Base-by-base conservation (phyloP, 2,797 vertebrate genomes). In the Euphonia xanthogaster region DNA sequence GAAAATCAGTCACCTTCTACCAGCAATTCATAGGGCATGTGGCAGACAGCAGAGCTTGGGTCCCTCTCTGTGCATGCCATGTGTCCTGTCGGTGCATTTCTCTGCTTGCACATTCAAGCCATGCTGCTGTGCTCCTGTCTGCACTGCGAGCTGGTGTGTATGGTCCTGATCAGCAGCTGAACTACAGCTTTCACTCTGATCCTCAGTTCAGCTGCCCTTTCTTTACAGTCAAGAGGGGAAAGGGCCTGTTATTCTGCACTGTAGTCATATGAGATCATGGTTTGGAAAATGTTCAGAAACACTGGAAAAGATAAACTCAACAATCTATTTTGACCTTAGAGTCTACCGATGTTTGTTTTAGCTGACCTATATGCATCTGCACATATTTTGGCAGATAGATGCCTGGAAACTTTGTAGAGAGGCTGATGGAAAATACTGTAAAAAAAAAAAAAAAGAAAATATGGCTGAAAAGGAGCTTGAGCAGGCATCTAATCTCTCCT, bases 241-340 rank as follows among this genome's bases (percentile, higher is more conserved):
- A 75, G 22, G 19, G 44, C 20, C 54, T 50, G 17, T 75, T 84
- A 60, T 78, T 84, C 60, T 70, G 5, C 67, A 54, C 55, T 53
- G 37, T 42, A 55, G 54, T 55, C 58, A 44, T n/a, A 88, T 71
- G 87, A 94, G 75, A 68, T 89, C 66, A 72, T 53, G 65, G 48
- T 82, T 78, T 94, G 73, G 80, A 90, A 93, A 73, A 75, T 33
- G 23, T 70, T 88, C 77, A 94, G 66, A 88, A 95, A 84, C 2
- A 4, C 74, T 93, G 80, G 80, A 90, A 80, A 73, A 95, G 88
- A 95, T 96, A 97, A 97, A 90, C 83, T 82, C 51, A 90, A 55
- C 35, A 60, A 55, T 84, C 66, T 82, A 0, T 78, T 92, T 90
- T 81, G 86, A 93, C 93, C 73, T 86, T 73, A 85, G 37, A 73